Evolutionary conservation across 1,140 invertebrate species (phyloP), one percentile per base, ranked within the genome.

Genomic region (Drosophila novamexicana): DNA sequence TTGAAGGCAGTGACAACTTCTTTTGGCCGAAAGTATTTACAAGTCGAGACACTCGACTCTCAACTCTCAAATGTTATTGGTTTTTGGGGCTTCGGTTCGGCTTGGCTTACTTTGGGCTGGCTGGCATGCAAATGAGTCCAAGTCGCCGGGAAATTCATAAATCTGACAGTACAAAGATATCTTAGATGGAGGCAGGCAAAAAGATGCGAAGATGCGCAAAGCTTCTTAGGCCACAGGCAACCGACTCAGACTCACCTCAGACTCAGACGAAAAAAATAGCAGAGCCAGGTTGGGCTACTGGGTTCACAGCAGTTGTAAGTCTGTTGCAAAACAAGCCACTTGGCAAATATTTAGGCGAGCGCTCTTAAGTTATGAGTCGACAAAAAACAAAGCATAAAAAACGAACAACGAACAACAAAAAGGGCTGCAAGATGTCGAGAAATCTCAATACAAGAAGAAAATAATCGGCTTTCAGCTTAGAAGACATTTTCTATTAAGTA

Each of bases 11-110:
- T 86, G 81, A 85, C 82, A 85, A 86, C 66, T 81, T 63, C 81
- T 81, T 86, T 86, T 78, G 82, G 81, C 54, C 44, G 65, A 75
- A 81, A 79, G 62, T 84, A 85, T 84, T 84, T 84, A 84, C 82
- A 85, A 81, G 67, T 32, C 53, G 36, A 58, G 52, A n/a, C 54
- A 12, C 49, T 52, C 12, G 34, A 40, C 12, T 39, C 29, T 57
- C n/a, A 42, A 10, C 47, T 34, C 34, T n/a, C 67, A 86, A 86
- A 78, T 85, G 72, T 79, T 81, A 85, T 84, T 77, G 71, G 75
- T 66, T 70, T 78, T 77, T 63, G 18, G 37, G 37, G 29, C 22
- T 36, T 47, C 42, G 9, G 40, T 8, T 56, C 42, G 22, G 12
- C 14, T 32, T 7, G 49, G 29, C 29, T 12, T 6, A 10, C 66